Evolutionary conservation across 2,888 invertebrate species (phyloP).

Genomic region (Alsophila aescularia): DNA sequence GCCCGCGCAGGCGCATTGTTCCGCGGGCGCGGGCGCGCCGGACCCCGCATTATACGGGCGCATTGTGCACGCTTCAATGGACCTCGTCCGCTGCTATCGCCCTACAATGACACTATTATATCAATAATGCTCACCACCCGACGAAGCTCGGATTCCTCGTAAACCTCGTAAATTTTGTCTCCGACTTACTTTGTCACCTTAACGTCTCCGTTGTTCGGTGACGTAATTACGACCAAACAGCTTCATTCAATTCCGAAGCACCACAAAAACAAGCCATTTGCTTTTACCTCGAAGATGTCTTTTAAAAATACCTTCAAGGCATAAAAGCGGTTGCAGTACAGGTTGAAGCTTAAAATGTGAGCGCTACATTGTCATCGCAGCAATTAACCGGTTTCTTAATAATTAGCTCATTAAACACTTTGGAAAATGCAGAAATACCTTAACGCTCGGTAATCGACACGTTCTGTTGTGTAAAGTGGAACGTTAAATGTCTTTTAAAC

Average conservation of each 20-base stretch:
- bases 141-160: conserved; percentile 66
- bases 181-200: conserved; percentile 60
- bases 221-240: conserved; percentile 39
- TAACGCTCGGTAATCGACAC: conserved; percentile 18
- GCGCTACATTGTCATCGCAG: conserved; percentile 23
- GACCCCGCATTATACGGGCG: conserved; percentile 78
- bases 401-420: conserved; percentile 33
- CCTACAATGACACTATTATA: conserved; percentile 81
- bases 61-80: conserved; percentile 81
- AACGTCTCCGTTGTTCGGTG: conserved; percentile 38
- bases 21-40: conserved; percentile 44
- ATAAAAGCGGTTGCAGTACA: conserved; percentile 27
- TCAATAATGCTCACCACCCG: conserved; percentile 72
- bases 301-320: conserved; percentile 27
- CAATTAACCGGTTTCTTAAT: conserved; percentile 23
- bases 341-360: conserved; percentile 16
- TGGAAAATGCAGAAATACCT: conserved; percentile 29
- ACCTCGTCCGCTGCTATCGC: conserved; percentile 75
- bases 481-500: conserved; percentile 22
- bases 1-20: conserved; percentile 65
- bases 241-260: conserved; percentile 28
- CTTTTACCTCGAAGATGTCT: conserved; percentile 32
- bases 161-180: conserved; percentile 72
- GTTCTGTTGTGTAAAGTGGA: conserved; percentile 11
- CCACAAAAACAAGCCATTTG: conserved; percentile 28